Evolutionary conservation across 2,888 invertebrate species (phyloP).

Genomic region (Drosophila longiperda): DNA sequence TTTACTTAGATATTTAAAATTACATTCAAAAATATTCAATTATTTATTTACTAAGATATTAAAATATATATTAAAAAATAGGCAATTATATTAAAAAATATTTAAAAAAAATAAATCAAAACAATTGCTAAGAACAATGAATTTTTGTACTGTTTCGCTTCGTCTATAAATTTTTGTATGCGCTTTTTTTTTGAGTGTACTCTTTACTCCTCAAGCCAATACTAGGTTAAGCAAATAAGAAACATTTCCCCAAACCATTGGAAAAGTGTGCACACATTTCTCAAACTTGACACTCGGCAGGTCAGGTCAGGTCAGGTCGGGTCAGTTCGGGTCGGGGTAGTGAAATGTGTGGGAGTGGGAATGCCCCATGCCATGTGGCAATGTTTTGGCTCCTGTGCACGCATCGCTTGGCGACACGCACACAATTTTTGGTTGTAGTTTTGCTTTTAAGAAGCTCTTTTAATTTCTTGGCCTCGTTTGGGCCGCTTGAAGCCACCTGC

Average conservation of each 20-base stretch:
- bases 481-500: constrained; percentile 39
- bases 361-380: constrained; percentile 8
- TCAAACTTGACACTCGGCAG: constrained; percentile 41
- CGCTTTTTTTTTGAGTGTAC: background rate
- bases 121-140: too few species aligned
- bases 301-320: constrained; percentile 1
- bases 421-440: constrained; percentile 28
- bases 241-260: background rate
- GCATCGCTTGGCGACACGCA: constrained; percentile 27
- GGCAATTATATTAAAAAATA: too few species aligned
- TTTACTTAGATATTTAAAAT: too few species aligned
- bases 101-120: too few species aligned
- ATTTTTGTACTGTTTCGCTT: too few species aligned
- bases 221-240: background rate
- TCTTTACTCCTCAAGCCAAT: background rate
- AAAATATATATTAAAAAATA: too few species aligned
- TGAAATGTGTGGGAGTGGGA: constrained; percentile 7
- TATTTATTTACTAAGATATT: too few species aligned
- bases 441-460: constrained; percentile 61
- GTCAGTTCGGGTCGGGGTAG: too few species aligned
- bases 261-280: constrained; percentile 25
- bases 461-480: constrained; percentile 66
- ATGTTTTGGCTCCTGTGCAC: constrained; percentile 39
- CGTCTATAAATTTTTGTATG: background rate
- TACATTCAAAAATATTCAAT: too few species aligned